Evolutionary conservation across 2,888 invertebrate genomes (phyloP), one percentile per base, ranked within the genome.

Genomic region (Acronicta psi): DNA sequence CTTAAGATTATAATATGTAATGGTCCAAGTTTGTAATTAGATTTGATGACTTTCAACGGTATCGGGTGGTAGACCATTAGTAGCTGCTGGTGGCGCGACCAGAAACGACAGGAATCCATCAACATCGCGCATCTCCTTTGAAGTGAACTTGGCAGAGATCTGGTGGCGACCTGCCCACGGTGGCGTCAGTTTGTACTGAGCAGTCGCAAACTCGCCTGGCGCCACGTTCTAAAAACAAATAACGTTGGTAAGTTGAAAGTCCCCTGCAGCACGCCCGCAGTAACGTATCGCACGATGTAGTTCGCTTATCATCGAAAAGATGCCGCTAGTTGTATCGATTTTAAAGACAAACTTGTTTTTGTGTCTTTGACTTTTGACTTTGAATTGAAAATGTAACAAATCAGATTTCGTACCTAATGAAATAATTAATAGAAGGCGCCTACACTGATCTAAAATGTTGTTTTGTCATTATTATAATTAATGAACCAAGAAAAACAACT

Each of bases 61-160:
- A 36, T 91, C 88, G 10, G 80, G 66, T 1, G 85, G 73, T 29
- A 87, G 73, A 5, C 91, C 93, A 57, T 94, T 95, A 25, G 90
- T 83, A 29, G 91, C 94, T 16, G 86, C 82, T 16, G 91, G 92
- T 6, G 85, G 34, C 1, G 76, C 90, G 8, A 98, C 97, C 89
- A 96, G 95, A 73, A 97, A 96, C 49, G 96, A 95, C n/a, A 96
- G 86, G 88, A 97, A 98, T 1, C 99, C 98, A 81, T 98, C 98
- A 2, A 98, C 97, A 83, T 99, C 98, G 66, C 96, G 96, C 75
- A 99, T 94, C 86, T 99, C 98, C 78, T 97, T 97, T 11, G 98
- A 97, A 47, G 95, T 95, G 88, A 99, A 99, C 86, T 98, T 98
- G 17, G 97, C 98, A 20, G 97, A 96, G 64, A 99, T 96, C 16